Percentiles rank a stretch among this genome's conserved stretches.
Conservation (phyloP, 2,797 vertebrate species). For the Lophura swinhoii region DNA sequence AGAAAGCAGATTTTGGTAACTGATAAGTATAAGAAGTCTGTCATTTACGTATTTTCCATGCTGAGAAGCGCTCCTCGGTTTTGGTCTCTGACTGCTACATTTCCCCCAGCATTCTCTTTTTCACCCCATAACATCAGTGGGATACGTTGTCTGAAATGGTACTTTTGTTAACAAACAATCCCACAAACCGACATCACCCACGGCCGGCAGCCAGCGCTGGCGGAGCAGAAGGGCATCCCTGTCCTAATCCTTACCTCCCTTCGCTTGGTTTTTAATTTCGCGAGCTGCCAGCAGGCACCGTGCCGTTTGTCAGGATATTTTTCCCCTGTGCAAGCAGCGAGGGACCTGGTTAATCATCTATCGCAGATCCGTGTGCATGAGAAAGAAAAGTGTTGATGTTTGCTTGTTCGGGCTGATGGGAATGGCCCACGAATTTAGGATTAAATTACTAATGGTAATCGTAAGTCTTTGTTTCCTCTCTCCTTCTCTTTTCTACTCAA, state of each 20-base stretch:
- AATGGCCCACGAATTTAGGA: constrained; percentile 89
- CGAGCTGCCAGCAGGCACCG: background rate
- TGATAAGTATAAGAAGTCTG: background rate
- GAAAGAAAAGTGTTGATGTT: constrained; percentile 88
- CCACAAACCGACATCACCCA: background rate
- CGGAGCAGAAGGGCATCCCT: background rate
- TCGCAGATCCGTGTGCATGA: constrained; percentile 86
- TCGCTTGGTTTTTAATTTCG: background rate
- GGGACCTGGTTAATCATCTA: constrained; percentile 90
- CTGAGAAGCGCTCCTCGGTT: background rate
- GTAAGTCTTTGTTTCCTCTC: constrained; percentile 12
- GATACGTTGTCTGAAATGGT: background rate
- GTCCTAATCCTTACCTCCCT: background rate
- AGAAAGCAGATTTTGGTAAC: background rate
- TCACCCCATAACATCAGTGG: background rate
- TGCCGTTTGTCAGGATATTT: background rate
- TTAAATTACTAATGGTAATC: constrained; percentile 81
- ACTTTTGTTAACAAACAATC: background rate
- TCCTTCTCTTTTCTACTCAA: background rate
- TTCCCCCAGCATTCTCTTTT: background rate
- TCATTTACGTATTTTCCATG: background rate
- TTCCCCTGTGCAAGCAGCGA: background rate
- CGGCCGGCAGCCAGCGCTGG: background rate
- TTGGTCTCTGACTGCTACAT: background rate
- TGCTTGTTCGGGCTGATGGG: constrained; percentile 86